Evolutionary conservation across 2,888 invertebrate species (phyloP).

Genomic region (Melinopterus prodromus): DNA sequence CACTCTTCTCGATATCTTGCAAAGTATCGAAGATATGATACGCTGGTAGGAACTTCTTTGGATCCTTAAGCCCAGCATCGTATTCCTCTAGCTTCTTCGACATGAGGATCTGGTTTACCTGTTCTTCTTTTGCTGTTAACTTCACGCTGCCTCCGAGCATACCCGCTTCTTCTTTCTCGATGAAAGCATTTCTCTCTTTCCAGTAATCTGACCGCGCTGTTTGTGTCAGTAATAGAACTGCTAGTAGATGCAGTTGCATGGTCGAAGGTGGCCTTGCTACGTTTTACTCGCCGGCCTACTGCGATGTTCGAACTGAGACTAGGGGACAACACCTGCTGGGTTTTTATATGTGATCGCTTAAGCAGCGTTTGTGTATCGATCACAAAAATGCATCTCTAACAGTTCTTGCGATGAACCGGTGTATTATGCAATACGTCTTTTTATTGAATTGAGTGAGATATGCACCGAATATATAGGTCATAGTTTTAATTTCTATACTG

Average conservation of each 20-base stretch:
- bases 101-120: conserved; percentile 51
- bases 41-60: conserved; percentile 66
- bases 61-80: conserved; percentile 48
- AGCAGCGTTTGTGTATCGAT: not conserved
- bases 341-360: not conserved
- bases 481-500: no score
- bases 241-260: not conserved
- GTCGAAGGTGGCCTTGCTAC: not conserved
- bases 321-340: not conserved
- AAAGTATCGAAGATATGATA: conserved; percentile 72
- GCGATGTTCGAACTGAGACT: not conserved
- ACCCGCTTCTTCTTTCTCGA: conserved; percentile 28
- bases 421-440: not conserved
- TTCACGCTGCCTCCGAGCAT: conserved; percentile 44
- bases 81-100: conserved; percentile 51
- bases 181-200: conserved; percentile 37
- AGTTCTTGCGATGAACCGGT: no score
- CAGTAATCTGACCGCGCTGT: conserved; percentile 36
- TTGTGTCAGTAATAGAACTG: not conserved
- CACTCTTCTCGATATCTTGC: conserved; percentile 67
- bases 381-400: not conserved
- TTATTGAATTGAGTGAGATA: no score
- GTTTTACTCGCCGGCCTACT: not conserved
- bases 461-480: no score
- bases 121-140: conserved; percentile 48